phyloP scores from a whole-genome alignment of 2,113 vertebrate species.

The Scartelaos histophorus region DNA sequence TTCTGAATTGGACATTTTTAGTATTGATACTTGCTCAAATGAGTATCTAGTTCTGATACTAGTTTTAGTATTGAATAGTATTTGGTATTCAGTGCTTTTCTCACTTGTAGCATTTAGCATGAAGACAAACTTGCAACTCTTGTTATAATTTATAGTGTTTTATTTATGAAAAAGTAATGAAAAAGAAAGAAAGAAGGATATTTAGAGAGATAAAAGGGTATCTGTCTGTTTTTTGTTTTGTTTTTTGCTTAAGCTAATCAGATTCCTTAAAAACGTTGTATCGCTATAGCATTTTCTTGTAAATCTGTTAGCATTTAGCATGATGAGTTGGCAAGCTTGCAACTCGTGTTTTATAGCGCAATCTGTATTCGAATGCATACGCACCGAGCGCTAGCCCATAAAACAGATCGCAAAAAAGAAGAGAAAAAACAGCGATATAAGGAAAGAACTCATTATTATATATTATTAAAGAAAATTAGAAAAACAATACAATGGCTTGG shows the following conservation, averaged over 20 bases:
- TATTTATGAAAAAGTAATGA: no score
- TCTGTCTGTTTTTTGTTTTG: conserved; percentile 13
- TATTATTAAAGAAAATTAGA: no score
- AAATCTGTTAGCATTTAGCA: conserved; percentile 2
- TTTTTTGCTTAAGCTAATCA: conserved; percentile 21
- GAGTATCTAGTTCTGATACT: no score
- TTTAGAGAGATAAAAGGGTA: not conserved
- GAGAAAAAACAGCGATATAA: not conserved
- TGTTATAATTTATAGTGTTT: no score
- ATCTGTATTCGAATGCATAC: not conserved
- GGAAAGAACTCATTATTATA: conserved; percentile 1
- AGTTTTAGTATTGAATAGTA: no score
- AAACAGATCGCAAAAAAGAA: not conserved
- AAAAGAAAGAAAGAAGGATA: no score
- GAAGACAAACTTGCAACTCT: no score
- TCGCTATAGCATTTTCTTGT: not conserved
- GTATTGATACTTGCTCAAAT: no score
- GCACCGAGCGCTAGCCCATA: not conserved
- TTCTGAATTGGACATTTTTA: no score
- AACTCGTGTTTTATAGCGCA: not conserved
- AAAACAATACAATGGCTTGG: no score
- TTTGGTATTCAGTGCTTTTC: no score
- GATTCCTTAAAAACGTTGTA: conserved; percentile 15
- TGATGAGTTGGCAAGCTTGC: not conserved
- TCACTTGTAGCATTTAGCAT: no score